These are phyloP conservation scores for Xyliphius kryptos DNA, from an alignment of 2,113 vertebrate genomes.

Conservation along the genomic window DNA sequence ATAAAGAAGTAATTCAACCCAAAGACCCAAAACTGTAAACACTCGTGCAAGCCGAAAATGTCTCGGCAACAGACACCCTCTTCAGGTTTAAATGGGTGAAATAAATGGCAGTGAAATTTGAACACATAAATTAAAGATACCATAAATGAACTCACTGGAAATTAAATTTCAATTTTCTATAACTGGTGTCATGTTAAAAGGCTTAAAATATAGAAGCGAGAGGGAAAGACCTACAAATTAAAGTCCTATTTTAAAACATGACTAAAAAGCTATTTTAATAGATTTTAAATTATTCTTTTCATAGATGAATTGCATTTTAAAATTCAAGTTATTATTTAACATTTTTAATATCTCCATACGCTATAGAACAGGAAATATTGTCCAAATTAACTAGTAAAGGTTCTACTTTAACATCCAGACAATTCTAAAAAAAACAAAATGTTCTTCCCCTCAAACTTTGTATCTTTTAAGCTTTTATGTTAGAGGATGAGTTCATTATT, in stretches of 20 bases:
- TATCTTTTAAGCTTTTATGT: conserved; percentile 32
- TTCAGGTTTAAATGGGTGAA: conserved; percentile 35
- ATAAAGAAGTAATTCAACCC: conserved; percentile 2
- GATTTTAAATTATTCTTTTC: no score
- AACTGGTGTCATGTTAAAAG: conserved; percentile 1
- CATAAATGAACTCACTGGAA: background rate
- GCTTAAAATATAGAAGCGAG: conserved; percentile 2
- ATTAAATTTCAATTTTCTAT: background rate
- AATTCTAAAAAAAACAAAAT: conserved; percentile 43
- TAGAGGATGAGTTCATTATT: conserved; percentile 56
- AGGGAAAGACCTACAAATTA: conserved; percentile 22
- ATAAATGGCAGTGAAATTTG: conserved; percentile 48
- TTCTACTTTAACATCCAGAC: conserved; percentile 42
- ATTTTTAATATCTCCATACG: no score
- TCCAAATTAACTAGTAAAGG: background rate
- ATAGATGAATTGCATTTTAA: no score
- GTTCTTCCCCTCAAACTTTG: conserved; percentile 42
- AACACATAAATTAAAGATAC: background rate
- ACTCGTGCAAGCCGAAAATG: conserved; percentile 39
- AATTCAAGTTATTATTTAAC: no score
- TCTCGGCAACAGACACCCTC: conserved; percentile 46
- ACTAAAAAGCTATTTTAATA: no score
- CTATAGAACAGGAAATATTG: background rate
- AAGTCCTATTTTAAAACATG: no score
- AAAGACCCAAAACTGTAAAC: conserved; percentile 23